phyloP scores from a whole-genome alignment of 2,797 vertebrate genomes.

The Fistularia commersonii region DNA sequence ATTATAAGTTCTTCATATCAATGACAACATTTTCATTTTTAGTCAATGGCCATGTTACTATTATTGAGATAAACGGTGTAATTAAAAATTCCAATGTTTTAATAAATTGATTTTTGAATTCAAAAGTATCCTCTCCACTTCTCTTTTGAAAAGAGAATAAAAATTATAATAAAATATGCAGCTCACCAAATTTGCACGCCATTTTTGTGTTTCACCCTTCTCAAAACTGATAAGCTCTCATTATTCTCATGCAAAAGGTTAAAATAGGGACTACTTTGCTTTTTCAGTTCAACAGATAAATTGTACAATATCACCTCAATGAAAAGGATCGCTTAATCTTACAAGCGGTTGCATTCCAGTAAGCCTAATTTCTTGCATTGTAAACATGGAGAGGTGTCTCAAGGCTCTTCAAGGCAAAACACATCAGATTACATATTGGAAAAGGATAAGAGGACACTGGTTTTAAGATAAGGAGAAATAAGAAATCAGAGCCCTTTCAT shows the following conservation, averaged over 20 bases:
- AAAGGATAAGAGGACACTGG: constrained; percentile 8
- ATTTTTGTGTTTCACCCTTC: constrained; percentile 33
- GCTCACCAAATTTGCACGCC: constrained; percentile 19
- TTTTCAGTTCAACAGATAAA: constrained; percentile 25
- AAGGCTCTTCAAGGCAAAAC: constrained; percentile 45
- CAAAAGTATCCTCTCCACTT: neutral
- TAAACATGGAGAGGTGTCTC: constrained; percentile 55
- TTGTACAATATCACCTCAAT: constrained; percentile 13
- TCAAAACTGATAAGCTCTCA: constrained; percentile 33
- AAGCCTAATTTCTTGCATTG: constrained; percentile 51
- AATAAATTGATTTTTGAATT: too few relatives aligned
- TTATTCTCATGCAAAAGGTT: constrained; percentile 26
- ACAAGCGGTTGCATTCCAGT: constrained; percentile 46
- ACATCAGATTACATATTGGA: constrained; percentile 40
- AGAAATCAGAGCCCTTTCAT: constrained; percentile 9
- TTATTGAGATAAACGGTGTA: too few relatives aligned
- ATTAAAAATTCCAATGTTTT: too few relatives aligned
- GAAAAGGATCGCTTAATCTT: constrained; percentile 41
- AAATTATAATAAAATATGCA: constrained; percentile 26
- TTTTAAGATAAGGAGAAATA: constrained; percentile 23
- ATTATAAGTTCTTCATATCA: too few relatives aligned
- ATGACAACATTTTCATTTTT: too few relatives aligned
- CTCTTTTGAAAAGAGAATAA: constrained; percentile 6
- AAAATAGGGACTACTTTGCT: constrained; percentile 26
- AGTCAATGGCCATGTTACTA: too few relatives aligned